These are phyloP conservation scores for Micronycteris hirsuta DNA, from an alignment of 2,113 vertebrate genomes.

Conservation along the genomic window DNA sequence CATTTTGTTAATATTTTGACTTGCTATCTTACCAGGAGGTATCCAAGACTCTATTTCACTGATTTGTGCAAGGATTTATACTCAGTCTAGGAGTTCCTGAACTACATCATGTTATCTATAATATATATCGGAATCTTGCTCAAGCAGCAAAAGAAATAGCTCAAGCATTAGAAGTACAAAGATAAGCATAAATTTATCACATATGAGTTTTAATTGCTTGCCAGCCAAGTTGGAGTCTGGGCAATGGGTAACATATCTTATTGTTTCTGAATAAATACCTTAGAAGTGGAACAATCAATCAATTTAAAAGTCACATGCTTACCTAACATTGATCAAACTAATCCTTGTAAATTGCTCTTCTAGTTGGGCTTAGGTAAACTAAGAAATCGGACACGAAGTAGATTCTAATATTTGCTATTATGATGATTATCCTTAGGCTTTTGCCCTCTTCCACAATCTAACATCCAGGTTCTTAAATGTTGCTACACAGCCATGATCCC, in stretches of 20 bases:
- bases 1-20: slow-evolving; percentile 22
- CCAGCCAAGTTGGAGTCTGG: neutral
- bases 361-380: neutral
- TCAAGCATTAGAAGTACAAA: slow-evolving; percentile 31
- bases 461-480: neutral
- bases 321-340: slow-evolving; percentile 12
- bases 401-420: neutral
- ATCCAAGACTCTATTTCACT: neutral
- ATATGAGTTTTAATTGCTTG: slow-evolving; percentile 10
- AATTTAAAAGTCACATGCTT: slow-evolving; percentile 6
- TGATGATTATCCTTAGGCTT: neutral
- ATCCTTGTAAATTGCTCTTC: neutral
- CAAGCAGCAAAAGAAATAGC: slow-evolving; percentile 34
- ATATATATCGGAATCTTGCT: slow-evolving; percentile 27
- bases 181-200: neutral
- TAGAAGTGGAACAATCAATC: neutral
- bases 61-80: slow-evolving; percentile 32
- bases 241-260: neutral
- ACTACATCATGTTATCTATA: slow-evolving; percentile 12
- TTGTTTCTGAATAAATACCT: slow-evolving; percentile 11
- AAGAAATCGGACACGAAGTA: neutral
- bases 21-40: neutral
- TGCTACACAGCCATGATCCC: neutral
- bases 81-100: slow-evolving; percentile 22
- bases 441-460: neutral